These are phyloP conservation scores for Phortica variegata DNA, from an alignment of 1,140 invertebrate species.

Conservation along the genomic window DNA sequence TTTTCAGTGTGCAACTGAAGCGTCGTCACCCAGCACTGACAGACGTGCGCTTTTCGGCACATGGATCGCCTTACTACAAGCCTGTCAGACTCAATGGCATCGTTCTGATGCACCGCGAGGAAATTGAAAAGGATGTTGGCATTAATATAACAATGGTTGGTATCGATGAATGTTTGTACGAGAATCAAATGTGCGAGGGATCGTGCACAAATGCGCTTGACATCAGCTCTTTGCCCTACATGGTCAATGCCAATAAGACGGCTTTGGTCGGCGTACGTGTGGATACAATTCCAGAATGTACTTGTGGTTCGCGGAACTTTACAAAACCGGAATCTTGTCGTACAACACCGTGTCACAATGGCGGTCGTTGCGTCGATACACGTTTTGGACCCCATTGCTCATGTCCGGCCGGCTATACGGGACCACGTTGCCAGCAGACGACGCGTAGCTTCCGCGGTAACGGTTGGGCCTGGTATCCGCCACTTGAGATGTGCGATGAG, in stretches of 20 bases:
- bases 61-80: constrained; percentile 95
- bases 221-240: constrained; percentile 85
- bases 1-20: constrained; percentile 90
- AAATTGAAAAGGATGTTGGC: constrained; percentile 90
- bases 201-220: constrained; percentile 92
- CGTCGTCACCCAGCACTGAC: constrained; percentile 85
- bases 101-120: constrained; percentile 88
- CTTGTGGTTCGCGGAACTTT: constrained; percentile 88
- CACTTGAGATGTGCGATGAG: constrained; percentile 92
- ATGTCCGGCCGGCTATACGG: constrained; percentile 88
- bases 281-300: constrained; percentile 86
- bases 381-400: constrained; percentile 83
- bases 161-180: constrained; percentile 95
- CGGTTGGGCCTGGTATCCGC: constrained; percentile 94
- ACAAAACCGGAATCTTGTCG: constrained; percentile 85
- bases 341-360: constrained; percentile 90
- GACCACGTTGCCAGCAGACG: constrained; percentile 94
- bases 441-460: constrained; percentile 89
- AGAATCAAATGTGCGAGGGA: constrained; percentile 92
- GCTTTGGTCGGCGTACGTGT: constrained; percentile 90
- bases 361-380: constrained; percentile 88
- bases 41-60: constrained; percentile 91
- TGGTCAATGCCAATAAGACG: constrained; percentile 96
- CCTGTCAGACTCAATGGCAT: constrained; percentile 91
- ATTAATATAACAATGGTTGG: constrained; percentile 97